Conservation (phyloP, 2,113 vertebrate genomes). For the Syngnathus typhle region DNA sequence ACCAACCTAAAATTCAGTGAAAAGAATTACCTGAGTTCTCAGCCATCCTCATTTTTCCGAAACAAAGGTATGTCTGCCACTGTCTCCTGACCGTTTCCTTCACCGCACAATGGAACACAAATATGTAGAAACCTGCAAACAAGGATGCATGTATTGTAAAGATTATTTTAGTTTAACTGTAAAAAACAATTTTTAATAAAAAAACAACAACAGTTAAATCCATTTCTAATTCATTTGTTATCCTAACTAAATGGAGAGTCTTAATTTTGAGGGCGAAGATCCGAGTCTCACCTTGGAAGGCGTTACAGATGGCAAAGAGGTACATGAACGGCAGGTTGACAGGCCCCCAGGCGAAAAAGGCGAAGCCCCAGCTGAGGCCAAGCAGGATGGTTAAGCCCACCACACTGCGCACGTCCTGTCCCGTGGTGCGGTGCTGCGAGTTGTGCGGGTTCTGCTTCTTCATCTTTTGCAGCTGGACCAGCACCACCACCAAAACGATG, state of each 20-base stretch:
- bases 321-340: constrained; percentile 86
- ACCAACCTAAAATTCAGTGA: not conserved
- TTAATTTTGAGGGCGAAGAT: not conserved
- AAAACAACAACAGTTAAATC: too few species aligned
- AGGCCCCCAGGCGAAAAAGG: constrained; percentile 88
- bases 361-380: constrained; percentile 94
- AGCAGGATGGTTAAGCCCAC: constrained; percentile 84
- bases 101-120: constrained; percentile 86
- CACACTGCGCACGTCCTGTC: constrained; percentile 84
- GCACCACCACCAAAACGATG: constrained; percentile 88
- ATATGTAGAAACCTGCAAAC: constrained; percentile 89
- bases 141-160: not conserved
- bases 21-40: constrained; percentile 82
- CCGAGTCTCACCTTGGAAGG: constrained; percentile 80
- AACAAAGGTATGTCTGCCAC: constrained; percentile 90
- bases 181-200: too few species aligned
- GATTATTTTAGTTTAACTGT: too few species aligned
- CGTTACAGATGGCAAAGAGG: constrained; percentile 93
- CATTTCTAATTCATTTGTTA: not conserved
- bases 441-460: constrained; percentile 89
- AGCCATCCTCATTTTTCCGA: constrained; percentile 80
- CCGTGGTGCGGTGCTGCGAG: constrained; percentile 73
- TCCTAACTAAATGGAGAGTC: not conserved
- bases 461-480: constrained; percentile 88
- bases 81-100: constrained; percentile 91